These are phyloP conservation scores for Pseudochirops cupreus DNA, from an alignment of 2,797 vertebrate genomes.

Conservation along the genomic window DNA sequence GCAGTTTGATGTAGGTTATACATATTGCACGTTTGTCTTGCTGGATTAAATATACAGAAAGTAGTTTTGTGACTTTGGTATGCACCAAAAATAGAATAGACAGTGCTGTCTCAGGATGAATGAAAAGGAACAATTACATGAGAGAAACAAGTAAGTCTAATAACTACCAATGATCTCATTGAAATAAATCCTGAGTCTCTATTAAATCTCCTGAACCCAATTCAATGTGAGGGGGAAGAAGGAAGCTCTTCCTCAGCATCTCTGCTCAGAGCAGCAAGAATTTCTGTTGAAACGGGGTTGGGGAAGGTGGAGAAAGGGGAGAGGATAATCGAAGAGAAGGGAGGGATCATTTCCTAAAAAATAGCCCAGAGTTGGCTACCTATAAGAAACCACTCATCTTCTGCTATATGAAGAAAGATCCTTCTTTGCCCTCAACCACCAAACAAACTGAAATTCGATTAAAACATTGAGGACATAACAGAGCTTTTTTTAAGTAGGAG, in stretches of 20 bases:
- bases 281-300: slow-evolving; percentile 35
- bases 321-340: not conserved
- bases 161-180: slow-evolving; percentile 8
- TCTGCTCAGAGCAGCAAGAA: not conserved
- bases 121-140: not conserved
- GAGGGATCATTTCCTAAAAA: not conserved
- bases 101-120: not conserved
- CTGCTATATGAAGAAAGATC: not conserved
- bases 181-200: slow-evolving; percentile 1
- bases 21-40: not conserved
- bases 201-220: slow-evolving; percentile 17
- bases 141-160: not conserved
- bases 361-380: not conserved
- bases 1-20: not conserved
- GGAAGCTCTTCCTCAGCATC: slow-evolving; percentile 1
- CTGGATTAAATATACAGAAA: not conserved
- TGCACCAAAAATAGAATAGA: slow-evolving; percentile 42
- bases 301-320: slow-evolving; percentile 14
- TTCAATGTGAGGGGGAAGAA: slow-evolving; percentile 36
- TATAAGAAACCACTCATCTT: not conserved
- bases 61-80: not conserved
- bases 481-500: not conserved
- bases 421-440: not conserved
- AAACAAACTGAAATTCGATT: not conserved
- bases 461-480: not conserved